These are phyloP conservation scores for Trogon melanurus DNA, from an alignment of 2,113 vertebrate species.

Conservation along the genomic window DNA sequence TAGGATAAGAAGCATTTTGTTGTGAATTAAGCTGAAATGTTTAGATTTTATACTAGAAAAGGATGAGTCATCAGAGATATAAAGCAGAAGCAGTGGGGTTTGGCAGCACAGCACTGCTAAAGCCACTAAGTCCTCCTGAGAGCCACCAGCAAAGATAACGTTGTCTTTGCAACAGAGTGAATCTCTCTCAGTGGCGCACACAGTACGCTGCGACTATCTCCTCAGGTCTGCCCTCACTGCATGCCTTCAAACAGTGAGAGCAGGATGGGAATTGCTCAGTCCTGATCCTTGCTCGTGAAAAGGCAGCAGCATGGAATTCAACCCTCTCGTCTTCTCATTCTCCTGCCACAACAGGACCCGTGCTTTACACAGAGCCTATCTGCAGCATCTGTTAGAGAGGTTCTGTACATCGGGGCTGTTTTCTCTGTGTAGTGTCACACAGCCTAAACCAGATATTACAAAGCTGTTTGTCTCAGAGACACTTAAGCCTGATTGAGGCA, in stretches of 20 bases:
- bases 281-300: neutral
- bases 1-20: neutral
- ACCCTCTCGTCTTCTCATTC: neutral
- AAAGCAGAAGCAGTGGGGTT: neutral
- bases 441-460: neutral
- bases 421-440: neutral
- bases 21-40: slow-evolving; percentile 15
- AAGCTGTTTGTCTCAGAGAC: neutral
- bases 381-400: neutral
- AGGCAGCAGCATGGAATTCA: neutral
- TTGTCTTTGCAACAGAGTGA: neutral
- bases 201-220: neutral
- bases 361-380: neutral
- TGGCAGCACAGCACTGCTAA: neutral
- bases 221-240: neutral
- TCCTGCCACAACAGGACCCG: neutral
- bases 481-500: neutral
- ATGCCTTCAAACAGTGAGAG: neutral
- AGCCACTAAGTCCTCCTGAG: neutral
- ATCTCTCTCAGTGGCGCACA: neutral
- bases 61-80: neutral
- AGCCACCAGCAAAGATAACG: neutral
- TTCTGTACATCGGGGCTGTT: neutral
- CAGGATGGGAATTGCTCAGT: neutral
- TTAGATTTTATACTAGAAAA: neutral